Conservation (phyloP, 2,797 vertebrate genomes). For the Peromyscus melanophrys region DNA sequence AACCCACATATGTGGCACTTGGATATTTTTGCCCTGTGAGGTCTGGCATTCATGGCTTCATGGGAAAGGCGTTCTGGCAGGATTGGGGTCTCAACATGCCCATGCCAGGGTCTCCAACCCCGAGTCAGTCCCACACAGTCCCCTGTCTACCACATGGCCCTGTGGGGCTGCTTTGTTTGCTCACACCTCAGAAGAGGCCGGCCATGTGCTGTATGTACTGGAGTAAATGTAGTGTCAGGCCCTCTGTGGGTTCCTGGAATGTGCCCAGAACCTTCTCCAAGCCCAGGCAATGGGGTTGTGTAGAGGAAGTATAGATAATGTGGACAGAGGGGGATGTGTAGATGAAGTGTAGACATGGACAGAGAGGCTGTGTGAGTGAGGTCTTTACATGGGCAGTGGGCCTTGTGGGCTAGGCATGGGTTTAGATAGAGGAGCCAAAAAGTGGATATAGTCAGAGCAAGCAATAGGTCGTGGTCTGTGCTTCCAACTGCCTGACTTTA, state of each 20-base stretch:
- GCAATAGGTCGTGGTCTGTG: not conserved
- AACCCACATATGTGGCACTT: conserved; percentile 92
- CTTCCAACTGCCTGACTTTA: not conserved
- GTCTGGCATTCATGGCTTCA: conserved; percentile 87
- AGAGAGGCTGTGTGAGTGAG: not conserved
- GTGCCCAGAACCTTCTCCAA: not conserved
- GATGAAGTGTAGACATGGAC: not conserved
- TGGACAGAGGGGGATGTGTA: not conserved
- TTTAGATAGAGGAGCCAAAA: not conserved
- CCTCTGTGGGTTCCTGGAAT: not conserved
- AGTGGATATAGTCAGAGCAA: not conserved
- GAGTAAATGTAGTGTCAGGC: no score
- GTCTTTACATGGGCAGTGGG: not conserved
- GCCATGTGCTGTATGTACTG: not conserved
- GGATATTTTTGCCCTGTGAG: conserved; percentile 89
- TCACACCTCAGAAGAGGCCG: not conserved
- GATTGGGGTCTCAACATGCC: not conserved
- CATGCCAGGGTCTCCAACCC: not conserved
- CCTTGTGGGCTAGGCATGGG: not conserved
- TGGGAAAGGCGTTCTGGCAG: conserved; percentile 83
- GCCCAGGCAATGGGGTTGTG: not conserved
- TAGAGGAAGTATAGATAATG: no score
- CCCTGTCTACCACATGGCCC: not conserved
- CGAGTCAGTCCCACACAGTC: not conserved
- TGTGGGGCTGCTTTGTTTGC: not conserved